Evolutionary conservation across 2,888 invertebrate species (phyloP).

Genomic region (Venusia cambrica): DNA sequence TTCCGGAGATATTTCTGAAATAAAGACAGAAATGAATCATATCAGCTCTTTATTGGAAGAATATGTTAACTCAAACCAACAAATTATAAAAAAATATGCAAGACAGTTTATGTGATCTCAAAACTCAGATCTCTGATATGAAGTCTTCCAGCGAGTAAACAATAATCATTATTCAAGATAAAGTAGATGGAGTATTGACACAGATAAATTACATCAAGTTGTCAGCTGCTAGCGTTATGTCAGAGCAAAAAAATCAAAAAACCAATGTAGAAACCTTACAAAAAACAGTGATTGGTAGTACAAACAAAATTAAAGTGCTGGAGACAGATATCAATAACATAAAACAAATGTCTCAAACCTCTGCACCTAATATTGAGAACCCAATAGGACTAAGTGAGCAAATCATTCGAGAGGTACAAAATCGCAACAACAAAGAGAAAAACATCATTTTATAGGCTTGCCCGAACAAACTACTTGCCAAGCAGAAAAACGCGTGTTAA

Average conservation of each 20-base stretch:
- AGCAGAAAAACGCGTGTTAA: too few relatives aligned
- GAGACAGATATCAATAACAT: background rate
- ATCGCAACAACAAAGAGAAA: too few relatives aligned
- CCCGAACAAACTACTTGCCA: too few relatives aligned
- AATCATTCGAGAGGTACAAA: background rate
- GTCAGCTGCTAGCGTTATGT: background rate
- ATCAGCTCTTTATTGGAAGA: background rate
- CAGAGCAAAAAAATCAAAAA: background rate
- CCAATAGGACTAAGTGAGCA: background rate
- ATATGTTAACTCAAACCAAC: conserved; percentile 1
- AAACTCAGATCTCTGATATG: background rate
- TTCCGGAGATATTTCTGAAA: background rate
- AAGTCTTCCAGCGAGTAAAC: background rate
- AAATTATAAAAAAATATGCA: background rate
- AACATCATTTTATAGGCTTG: too few relatives aligned
- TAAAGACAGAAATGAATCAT: background rate
- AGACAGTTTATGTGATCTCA: background rate
- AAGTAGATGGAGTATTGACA: background rate
- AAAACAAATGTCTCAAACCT: background rate
- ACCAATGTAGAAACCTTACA: background rate
- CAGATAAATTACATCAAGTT: background rate
- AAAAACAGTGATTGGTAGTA: background rate
- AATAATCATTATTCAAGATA: too few relatives aligned
- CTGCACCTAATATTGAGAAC: background rate
- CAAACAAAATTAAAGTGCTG: background rate